phyloP scores from a whole-genome alignment of 2,797 vertebrate genomes.

The Tinamus major region DNA sequence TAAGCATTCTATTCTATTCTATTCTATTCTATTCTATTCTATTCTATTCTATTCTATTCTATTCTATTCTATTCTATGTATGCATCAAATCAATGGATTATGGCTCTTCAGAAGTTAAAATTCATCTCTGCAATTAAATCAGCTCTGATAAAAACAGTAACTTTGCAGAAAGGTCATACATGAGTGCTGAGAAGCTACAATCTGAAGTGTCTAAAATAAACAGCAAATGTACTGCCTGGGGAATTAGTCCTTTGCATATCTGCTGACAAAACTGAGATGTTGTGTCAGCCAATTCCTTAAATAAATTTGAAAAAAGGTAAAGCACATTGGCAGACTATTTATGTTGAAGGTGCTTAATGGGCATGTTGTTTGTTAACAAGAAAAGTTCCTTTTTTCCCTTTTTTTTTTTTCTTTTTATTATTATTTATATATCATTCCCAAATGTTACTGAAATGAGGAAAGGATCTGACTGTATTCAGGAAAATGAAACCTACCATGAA shows the following conservation, averaged over 20 bases:
- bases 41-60: too few relatives aligned
- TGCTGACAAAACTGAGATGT: neutral
- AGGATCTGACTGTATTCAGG: neutral
- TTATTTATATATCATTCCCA: neutral
- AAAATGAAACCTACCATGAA: neutral
- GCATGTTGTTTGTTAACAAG: neutral
- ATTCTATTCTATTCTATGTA: neutral
- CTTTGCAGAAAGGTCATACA: conserved; percentile 57
- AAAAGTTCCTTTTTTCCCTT: neutral
- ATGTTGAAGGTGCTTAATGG: neutral
- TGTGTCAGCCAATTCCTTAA: neutral
- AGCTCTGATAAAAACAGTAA: conserved; percentile 8
- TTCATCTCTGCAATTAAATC: conserved; percentile 71
- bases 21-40: neutral
- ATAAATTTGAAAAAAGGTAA: neutral
- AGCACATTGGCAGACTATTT: neutral
- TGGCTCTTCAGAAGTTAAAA: conserved; percentile 59
- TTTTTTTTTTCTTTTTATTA: neutral
- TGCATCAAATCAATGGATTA: conserved; percentile 29
- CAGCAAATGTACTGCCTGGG: neutral
- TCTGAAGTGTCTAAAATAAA: conserved; percentile 27
- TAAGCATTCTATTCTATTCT: too few relatives aligned
- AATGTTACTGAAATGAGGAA: neutral
- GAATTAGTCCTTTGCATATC: neutral
- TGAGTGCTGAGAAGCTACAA: conserved; percentile 12